Base-by-base conservation (phyloP, 2,797 vertebrate genomes). In the Semotilus atromaculatus region DNA sequence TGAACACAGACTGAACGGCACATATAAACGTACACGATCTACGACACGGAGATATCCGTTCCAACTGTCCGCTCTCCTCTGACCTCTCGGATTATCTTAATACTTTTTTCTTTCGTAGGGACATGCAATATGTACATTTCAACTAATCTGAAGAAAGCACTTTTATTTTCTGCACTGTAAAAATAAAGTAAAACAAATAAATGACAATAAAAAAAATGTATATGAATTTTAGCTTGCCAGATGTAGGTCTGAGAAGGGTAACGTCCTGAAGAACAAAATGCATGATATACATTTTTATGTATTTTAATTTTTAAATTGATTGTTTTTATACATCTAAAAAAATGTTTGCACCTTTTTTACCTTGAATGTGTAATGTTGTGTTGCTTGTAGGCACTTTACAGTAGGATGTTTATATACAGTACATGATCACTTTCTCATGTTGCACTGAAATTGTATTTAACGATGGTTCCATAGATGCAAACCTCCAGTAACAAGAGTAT, bases 361-460 rank as follows among this genome's bases (percentile, higher is more conserved):
- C 84, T 87, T 88, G 87, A 89, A 88, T 87, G 87, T 89, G 87
- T 88, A 83, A 76, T 77, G 40, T 88, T 87, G 89, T 88, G 86
- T 89, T 88, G 89, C 89, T 89, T 88, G 89, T 89, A 89, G 87
- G 89, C 89, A 89, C 87, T 89, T 89, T 89, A 89, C 72, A 48
- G 88, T 89, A 87, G 86, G 85, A 87, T 87, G 86, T 89, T 88
- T 82, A 84, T 87, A 82, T 88, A 83, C 45, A 48, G 45, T 18
- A 48, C 85, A 76, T 75, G 82, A 67, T 87, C 89, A 89, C 84
- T 71, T 89, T 85, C 81, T 86, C 77, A 84, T 86, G 78, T 31
- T 82, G 87, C 81, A 84, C 84, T 86, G 51, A 82, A 86, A 67
- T 68, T 81, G 85, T 86, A 64, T 85, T 83, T 76, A 79, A 62